Evolutionary conservation across 1,140 invertebrate genomes (phyloP).

Genomic region (Carposina sasakii): DNA sequence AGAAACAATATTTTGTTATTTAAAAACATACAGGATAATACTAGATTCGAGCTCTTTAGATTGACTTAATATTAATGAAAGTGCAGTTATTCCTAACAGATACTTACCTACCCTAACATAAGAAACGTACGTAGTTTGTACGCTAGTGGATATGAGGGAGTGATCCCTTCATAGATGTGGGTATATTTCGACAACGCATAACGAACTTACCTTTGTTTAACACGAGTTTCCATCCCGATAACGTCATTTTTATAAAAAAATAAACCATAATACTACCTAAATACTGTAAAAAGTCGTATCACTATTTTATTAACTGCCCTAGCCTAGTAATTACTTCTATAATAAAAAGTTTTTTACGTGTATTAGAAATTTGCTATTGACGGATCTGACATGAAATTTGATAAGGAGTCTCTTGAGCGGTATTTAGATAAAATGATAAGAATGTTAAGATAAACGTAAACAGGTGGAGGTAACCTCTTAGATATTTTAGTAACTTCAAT

Average conservation of each 20-base stretch:
- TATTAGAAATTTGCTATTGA: too few species aligned
- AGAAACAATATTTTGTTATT: slow-evolving; percentile 32
- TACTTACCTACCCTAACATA: neutral
- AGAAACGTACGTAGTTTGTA: neutral
- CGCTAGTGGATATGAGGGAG: neutral
- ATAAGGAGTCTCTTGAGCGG: too few species aligned
- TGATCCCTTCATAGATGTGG: neutral
- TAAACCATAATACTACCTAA: too few species aligned
- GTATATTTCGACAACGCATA: neutral
- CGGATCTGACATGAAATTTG: too few species aligned
- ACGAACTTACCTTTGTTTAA: slow-evolving; percentile 38
- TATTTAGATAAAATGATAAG: too few species aligned
- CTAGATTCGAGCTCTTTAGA: neutral
- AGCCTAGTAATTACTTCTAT: too few species aligned
- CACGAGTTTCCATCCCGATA: slow-evolving; percentile 42
- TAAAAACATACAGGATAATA: neutral
- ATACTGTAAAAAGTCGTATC: too few species aligned
- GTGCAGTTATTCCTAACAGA: neutral
- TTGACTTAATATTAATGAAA: neutral
- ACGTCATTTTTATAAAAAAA: slow-evolving; percentile 30
- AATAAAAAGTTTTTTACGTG: too few species aligned
- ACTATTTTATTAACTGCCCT: too few species aligned
- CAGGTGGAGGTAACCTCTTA: too few species aligned
- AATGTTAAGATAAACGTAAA: too few species aligned
- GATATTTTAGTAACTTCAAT: too few species aligned